phyloP scores from a whole-genome alignment of 2,113 vertebrate genomes.

The Cavia aperea region DNA sequence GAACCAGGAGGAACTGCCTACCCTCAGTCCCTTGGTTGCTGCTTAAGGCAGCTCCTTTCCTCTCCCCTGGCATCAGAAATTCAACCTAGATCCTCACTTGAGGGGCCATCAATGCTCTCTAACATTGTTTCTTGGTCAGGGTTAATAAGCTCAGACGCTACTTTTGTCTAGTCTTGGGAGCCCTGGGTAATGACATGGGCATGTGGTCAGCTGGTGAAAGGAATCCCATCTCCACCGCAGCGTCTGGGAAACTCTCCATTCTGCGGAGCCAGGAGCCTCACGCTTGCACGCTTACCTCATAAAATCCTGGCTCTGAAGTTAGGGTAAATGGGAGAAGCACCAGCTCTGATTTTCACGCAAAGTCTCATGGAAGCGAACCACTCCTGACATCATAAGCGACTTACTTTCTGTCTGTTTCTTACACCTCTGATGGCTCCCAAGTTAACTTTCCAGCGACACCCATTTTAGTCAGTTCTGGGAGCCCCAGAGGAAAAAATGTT shows the following conservation, averaged over 20 bases:
- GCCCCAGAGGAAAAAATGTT: background rate
- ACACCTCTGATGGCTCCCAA: background rate
- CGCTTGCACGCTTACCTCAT: fast-evolving
- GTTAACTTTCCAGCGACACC: constrained; percentile 36
- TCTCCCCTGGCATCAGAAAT: background rate
- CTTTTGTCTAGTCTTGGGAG: background rate
- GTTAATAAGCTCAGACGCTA: background rate
- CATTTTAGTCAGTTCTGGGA: constrained; percentile 31
- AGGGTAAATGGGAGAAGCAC: background rate
- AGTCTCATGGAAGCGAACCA: background rate
- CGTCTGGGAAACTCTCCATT: background rate
- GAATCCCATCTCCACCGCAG: background rate
- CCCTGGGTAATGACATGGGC: fast-evolving
- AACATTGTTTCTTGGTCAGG: background rate
- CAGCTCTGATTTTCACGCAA: background rate
- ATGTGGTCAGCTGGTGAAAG: background rate
- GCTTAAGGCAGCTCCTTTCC: background rate
- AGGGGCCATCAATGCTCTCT: fast-evolving
- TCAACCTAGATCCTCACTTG: background rate
- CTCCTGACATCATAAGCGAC: background rate
- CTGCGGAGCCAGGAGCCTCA: fast-evolving
- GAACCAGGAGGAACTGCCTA: background rate
- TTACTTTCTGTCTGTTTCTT: background rate
- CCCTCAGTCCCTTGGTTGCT: background rate
- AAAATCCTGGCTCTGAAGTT: background rate